Conservation (phyloP, 2,888 invertebrate species). For the Antheraea yamamai region DNA sequence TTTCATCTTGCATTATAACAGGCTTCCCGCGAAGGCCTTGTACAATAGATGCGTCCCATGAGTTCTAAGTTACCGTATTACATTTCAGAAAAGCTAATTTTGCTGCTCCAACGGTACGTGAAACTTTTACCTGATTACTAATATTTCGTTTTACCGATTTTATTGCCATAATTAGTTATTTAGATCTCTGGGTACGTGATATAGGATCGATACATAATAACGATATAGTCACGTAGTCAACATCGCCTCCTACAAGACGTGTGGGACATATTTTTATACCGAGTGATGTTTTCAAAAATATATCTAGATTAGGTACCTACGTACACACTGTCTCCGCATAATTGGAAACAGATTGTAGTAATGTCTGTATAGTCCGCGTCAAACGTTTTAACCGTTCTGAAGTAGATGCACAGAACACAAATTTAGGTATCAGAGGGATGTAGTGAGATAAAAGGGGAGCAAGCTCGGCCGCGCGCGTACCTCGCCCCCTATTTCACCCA, state of each 20-base stretch:
- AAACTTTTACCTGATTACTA: neutral
- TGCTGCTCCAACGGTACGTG: neutral
- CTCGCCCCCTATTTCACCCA: too few species aligned
- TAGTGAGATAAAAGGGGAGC: too few species aligned
- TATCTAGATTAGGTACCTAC: neutral
- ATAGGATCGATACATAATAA: neutral
- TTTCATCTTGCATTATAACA: slow-evolving; percentile 40
- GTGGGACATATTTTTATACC: neutral
- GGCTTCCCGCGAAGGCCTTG: slow-evolving; percentile 31
- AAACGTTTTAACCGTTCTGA: too few species aligned
- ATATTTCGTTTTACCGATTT: neutral
- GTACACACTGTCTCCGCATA: neutral
- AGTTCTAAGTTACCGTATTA: slow-evolving; percentile 39
- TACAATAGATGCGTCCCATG: slow-evolving; percentile 50
- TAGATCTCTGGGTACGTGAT: neutral
- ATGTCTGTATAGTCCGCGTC: too few species aligned
- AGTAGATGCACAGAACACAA: too few species aligned
- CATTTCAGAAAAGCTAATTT: slow-evolving; percentile 31
- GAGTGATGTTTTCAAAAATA: neutral
- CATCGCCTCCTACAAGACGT: neutral
- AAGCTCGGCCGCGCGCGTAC: too few species aligned
- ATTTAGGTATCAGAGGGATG: too few species aligned
- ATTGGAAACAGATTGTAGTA: neutral
- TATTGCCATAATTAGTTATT: neutral
- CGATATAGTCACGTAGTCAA: neutral